Evolutionary conservation across 2,113 vertebrate genomes (phyloP), one percentile per base, ranked within the genome.

Genomic region (Poecile atricapillus): DNA sequence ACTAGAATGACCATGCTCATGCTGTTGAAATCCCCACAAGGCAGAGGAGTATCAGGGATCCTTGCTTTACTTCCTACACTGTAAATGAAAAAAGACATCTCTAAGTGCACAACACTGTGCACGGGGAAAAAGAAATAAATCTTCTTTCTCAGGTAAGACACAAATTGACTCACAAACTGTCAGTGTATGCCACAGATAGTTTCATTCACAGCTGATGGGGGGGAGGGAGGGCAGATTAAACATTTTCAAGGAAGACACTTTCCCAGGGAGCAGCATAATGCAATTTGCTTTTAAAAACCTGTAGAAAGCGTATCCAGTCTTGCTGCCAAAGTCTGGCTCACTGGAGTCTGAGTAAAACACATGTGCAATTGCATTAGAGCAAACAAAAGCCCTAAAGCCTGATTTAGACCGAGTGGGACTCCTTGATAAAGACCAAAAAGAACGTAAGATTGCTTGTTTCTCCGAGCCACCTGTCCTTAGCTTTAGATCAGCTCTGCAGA

Each of bases 161-260:
- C 22, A 88, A 68, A 89, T 65, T 65, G 21, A 83, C 43, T 71
- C 74, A 79, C 46, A 68, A 71, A 30, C 13, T 94, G 23, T 55
- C 75, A 74, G 47, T 17, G 7, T 74, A 37, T 23, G 24, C 31
- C 35, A 65, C 1, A 2, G 41, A n/a, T 28, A 64, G 89, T 69
- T 87, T 89, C 46, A 73, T 39, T 50, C 19, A 74, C 60, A 94
- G 71, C 79, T 63, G 71, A 83, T 53, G n/a, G 65, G 43, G 5
- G 28, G 25, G 55, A 96, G 44, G 92, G 78, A 70, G 71, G 71
- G 83, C 3, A 39, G 93, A 98, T 97, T 97, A 97, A 95, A 94
- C 11, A 82, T 95, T 90, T 97, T 91, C 70, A 94, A 93, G 93
- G 93, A 98, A 96, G 96, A 97, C 71, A 92, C 49, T 98, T 98